phyloP scores from a whole-genome alignment of 2,113 vertebrate genomes.

The Muntiacus reevesi region DNA sequence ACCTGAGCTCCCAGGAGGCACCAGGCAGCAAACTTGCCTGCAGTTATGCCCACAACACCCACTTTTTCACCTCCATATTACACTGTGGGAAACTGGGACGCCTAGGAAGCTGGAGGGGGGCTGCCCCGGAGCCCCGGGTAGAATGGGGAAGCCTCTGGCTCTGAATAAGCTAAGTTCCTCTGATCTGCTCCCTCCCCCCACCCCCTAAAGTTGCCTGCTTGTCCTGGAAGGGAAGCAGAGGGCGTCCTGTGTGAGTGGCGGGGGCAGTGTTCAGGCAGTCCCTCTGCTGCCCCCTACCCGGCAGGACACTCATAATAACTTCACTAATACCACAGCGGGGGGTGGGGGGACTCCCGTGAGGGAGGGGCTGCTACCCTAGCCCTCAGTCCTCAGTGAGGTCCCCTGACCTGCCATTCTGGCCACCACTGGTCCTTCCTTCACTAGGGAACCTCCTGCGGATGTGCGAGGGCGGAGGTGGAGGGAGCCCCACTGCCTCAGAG shows the following conservation, averaged over 20 bases:
- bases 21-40: too few species aligned
- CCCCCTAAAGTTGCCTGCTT: rapidly evolving
- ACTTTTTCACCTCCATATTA: too few species aligned
- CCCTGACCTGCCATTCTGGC: rapidly evolving
- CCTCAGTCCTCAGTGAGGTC: not conserved
- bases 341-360: too few species aligned
- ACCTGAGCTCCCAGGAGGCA: rapidly evolving
- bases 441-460: rapidly evolving
- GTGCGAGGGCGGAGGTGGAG: rapidly evolving
- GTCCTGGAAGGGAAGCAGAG: not conserved
- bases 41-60: rapidly evolving
- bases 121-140: not conserved
- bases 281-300: not conserved
- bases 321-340: not conserved
- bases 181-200: rapidly evolving
- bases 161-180: too few species aligned
- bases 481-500: rapidly evolving
- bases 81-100: not conserved
- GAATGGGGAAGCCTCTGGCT: too few species aligned
- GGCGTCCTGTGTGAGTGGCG: not conserved
- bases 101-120: not conserved
- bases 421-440: not conserved
- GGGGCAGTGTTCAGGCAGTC: not conserved
- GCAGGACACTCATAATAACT: rapidly evolving
- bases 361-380: not conserved